Conservation (phyloP, 1,140 invertebrate species). For the Hormaphis cornu region DNA sequence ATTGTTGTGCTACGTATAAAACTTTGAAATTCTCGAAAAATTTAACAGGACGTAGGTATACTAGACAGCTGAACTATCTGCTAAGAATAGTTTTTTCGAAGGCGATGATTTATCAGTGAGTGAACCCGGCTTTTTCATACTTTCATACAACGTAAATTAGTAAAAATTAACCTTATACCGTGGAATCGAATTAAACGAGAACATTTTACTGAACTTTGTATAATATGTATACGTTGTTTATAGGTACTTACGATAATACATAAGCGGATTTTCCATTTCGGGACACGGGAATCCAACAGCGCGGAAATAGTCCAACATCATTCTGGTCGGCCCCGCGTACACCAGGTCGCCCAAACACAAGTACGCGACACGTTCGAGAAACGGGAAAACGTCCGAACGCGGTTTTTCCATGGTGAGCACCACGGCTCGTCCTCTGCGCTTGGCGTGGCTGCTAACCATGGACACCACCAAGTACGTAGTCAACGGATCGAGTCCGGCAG, state of each 20-base stretch:
- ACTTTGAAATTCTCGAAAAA: no score
- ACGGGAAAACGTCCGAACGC: conserved; percentile 83
- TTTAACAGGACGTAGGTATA: no score
- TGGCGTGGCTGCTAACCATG: conserved; percentile 82
- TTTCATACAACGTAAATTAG: no score
- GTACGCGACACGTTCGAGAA: conserved; percentile 73
- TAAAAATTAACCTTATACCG: no score
- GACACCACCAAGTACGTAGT: conserved; percentile 87
- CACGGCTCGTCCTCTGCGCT: conserved; percentile 79
- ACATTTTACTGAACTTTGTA: no score
- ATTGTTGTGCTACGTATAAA: no score
- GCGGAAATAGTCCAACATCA: conserved; percentile 83
- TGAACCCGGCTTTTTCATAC: no score
- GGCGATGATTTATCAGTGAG: no score
- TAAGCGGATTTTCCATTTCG: conserved; percentile 81
- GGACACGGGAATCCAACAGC: conserved; percentile 87
- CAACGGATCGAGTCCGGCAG: conserved; percentile 78
- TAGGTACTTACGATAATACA: conserved; percentile 86
- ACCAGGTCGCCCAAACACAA: conserved; percentile 82
- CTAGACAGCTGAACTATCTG: no score
- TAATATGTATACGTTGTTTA: no score
- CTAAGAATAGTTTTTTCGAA: no score
- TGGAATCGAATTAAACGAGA: no score
- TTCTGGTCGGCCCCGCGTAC: conserved; percentile 77
- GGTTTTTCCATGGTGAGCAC: conserved; percentile 87